Evolutionary conservation across 2,113 vertebrate species (phyloP), one percentile per base, ranked within the genome.

Genomic region (Elephas maximus): DNA sequence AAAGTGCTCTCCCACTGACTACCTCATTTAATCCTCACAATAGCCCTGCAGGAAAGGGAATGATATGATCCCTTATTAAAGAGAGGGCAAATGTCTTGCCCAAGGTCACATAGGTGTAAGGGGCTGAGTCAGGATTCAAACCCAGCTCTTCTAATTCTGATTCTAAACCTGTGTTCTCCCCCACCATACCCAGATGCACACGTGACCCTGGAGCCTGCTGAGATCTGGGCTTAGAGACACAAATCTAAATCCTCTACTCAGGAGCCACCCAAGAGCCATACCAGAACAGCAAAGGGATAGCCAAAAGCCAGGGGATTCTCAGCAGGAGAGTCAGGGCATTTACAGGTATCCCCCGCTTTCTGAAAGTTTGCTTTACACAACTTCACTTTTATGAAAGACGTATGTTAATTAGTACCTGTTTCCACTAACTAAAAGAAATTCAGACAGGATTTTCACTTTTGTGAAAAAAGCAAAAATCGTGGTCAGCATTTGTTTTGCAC

Each of bases 1-100:
- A 60, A 74, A 96, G 65, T 14, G 21, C 62, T 82, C 95, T 67
- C 77, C 77, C 62, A 76, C 65, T 96, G 18, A 60, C 17, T 28
- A 57, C 33, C 53, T 78, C 14, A 28, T 48, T 48, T 14, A 48
- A 28, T 78, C 26, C 45, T 79, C 24, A 95, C 6, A 33, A 37
- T 41, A 81, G 24, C 14, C 30, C 44, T 89, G 8, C 8, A 53
- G 48, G 6, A 62, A 9, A 90, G 8, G 17, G 51, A 10, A 2
- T 51, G 67, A 73, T 26, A 11, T 12, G 80, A 78, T 44, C 37
- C 21, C 33, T 41, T 88, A 76, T 73, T 26, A 91, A 41, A 33
- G 65, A 97, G 48, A 84, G 2, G 51, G 18, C 51, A 78, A 86
- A 57, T 20, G 4, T 57, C 53, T n/a, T 79, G 8, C 41, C 14